Base-by-base conservation (phyloP, 1,140 invertebrate species). In the Contarinia nasturtii region DNA sequence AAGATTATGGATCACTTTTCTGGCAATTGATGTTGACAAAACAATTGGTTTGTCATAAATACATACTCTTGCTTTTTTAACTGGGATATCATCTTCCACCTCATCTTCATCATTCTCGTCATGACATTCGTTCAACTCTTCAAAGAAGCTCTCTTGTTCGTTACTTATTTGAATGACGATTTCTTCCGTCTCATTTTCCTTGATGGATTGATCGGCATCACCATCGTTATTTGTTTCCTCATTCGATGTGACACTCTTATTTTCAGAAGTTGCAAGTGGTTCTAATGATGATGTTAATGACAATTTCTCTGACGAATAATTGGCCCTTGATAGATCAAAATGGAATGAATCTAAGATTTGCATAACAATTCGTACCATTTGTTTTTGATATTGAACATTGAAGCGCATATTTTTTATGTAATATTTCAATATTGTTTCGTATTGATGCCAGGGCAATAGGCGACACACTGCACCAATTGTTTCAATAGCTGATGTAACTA, bases 301-400 rank as follows among this genome's bases (percentile, higher is more conserved):
- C 48, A 48, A 44, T 49, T 48, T 48, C 45, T 46, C 48, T n/a
- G 19, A 15, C 45, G 36, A 14, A 27, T 2, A 49, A 66, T 71
- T 64, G 0, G 69, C 71, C 58, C 79, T 77, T 0, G 73, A 77
- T 22, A 95, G 64, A 71, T 95, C 85, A 66, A 86, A 97, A 66
- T 97, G 91, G 58, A 96, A 98, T 2, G 80, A 76, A 64, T 95
- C 85, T 22, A 98, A 65, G 46, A 97, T 80, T 1, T 73, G 74
- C 0, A 89, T 78, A 15, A 93, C 67, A 37, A 94, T 73, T 52
- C 84, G 77, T 1, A 87, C 78, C 40, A 80, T 65, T 54, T 88
- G 82, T 58, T 86, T 89, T 55, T 93, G 86, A 64, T 80, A 78
- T 14, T 83, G 77, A 1, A 76, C 52, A 4, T 75, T 74, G 36